A percentile compares a stretch with the other conserved stretches of the same genome.
Evolutionary conservation across 1,140 invertebrate species (phyloP).

Genomic region (Heliconius nattereri): DNA sequence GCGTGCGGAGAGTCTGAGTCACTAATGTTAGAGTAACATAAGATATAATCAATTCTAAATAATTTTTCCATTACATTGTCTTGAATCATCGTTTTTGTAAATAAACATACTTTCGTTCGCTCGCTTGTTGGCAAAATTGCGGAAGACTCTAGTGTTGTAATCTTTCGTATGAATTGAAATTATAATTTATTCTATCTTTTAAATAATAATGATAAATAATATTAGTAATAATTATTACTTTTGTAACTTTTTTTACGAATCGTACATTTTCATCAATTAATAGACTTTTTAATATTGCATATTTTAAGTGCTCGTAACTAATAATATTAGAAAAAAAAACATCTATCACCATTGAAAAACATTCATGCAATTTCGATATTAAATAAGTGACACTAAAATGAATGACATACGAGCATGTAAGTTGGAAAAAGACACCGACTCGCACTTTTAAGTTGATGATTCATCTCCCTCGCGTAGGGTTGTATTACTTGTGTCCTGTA

Average conservation of each 20-base stretch:
- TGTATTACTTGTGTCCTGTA: background rate
- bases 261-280: too few relatives aligned
- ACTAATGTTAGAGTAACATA: slow-evolving; percentile 35
- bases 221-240: too few relatives aligned
- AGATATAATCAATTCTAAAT: background rate
- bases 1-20: slow-evolving; percentile 42
- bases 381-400: background rate
- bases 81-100: background rate
- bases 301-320: too few relatives aligned
- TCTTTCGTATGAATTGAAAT: background rate
- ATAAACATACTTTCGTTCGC: background rate
- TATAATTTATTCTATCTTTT: background rate
- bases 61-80: background rate
- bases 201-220: too few relatives aligned
- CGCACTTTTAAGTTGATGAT: background rate
- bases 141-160: background rate
- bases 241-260: too few relatives aligned
- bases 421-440: background rate
- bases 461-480: slow-evolving; percentile 17
- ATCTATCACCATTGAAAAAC: too few relatives aligned
- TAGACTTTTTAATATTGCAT: too few relatives aligned
- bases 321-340: background rate
- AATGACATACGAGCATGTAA: background rate
- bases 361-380: too few relatives aligned
- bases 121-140: background rate